Conservation (phyloP, 2,113 vertebrate species). For the Sterna hirundo region DNA sequence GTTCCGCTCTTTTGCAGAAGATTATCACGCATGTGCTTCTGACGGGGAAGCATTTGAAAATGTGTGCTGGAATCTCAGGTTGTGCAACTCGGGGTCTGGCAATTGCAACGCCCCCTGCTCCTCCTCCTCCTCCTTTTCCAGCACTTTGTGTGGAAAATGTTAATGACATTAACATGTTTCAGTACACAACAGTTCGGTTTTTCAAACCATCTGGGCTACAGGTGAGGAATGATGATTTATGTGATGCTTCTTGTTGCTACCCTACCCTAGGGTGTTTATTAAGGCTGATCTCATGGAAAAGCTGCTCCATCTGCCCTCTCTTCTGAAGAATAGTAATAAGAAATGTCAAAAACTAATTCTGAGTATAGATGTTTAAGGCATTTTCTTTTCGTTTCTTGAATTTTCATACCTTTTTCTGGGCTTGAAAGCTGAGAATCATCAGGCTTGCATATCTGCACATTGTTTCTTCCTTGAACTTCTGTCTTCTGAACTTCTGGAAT, state of each 20-base stretch:
- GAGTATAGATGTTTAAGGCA: background rate
- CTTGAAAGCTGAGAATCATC: conserved; percentile 35
- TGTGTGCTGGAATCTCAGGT: background rate
- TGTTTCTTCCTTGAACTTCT: conserved; percentile 22
- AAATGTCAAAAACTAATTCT: background rate
- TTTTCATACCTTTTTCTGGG: conserved; percentile 43
- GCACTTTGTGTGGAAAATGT: background rate
- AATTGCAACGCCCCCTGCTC: background rate
- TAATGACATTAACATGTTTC: background rate
- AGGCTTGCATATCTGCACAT: conserved; percentile 21
- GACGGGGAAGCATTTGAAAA: background rate
- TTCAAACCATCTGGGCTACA: background rate
- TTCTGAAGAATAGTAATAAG: background rate
- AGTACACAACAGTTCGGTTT: background rate
- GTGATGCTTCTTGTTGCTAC: background rate
- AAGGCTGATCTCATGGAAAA: background rate
- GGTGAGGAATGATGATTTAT: background rate
- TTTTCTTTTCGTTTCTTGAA: background rate
- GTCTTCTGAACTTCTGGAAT: conserved; percentile 5
- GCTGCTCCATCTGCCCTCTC: background rate
- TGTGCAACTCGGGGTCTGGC: background rate
- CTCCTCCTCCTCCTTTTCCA: background rate
- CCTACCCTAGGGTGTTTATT: background rate
- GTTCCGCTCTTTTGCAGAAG: background rate
- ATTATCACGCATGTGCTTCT: background rate